Percentiles rank a stretch among this genome's conserved stretches.
These are phyloP conservation scores for Pemphigus obesinymphae DNA, from an alignment of 1,140 invertebrate genomes.

Conservation along the genomic window DNA sequence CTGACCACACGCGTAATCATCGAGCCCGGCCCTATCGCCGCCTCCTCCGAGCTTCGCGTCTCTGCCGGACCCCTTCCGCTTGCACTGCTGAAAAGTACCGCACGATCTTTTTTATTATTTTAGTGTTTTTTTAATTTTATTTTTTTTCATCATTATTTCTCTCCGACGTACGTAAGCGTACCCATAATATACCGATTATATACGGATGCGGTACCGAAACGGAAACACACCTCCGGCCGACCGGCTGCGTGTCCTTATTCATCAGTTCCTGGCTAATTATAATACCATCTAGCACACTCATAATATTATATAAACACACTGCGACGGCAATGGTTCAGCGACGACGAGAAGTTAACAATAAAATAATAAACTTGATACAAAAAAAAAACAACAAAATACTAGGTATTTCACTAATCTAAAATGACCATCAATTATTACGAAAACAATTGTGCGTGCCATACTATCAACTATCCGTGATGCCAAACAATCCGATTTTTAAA, in stretches of 20 bases:
- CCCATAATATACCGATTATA: conserved; percentile 19
- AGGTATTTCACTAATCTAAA: background rate
- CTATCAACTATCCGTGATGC: background rate
- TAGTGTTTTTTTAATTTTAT: background rate
- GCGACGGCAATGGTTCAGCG: conserved; percentile 23
- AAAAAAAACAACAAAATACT: background rate
- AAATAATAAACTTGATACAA: conserved; percentile 26
- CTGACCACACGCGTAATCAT: conserved; percentile 40
- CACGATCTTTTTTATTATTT: conserved; percentile 25
- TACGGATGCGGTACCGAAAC: conserved; percentile 37
- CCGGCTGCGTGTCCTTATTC: conserved; percentile 35
- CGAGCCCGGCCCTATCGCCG: background rate
- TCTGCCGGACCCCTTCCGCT: conserved; percentile 13
- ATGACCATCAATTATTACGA: conserved; percentile 14
- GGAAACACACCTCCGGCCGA: conserved; percentile 35
- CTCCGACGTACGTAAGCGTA: background rate
- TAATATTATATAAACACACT: no score
- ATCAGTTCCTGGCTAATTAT: conserved; percentile 40
- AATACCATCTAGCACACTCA: conserved; percentile 32
- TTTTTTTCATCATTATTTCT: background rate
- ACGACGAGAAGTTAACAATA: conserved; percentile 18
- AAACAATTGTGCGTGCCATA: background rate
- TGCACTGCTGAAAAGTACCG: background rate
- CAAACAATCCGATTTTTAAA: background rate
- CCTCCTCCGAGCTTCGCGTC: conserved; percentile 21